Conservation (phyloP, 1,140 invertebrate species). For the Drosophila persimilis region DNA sequence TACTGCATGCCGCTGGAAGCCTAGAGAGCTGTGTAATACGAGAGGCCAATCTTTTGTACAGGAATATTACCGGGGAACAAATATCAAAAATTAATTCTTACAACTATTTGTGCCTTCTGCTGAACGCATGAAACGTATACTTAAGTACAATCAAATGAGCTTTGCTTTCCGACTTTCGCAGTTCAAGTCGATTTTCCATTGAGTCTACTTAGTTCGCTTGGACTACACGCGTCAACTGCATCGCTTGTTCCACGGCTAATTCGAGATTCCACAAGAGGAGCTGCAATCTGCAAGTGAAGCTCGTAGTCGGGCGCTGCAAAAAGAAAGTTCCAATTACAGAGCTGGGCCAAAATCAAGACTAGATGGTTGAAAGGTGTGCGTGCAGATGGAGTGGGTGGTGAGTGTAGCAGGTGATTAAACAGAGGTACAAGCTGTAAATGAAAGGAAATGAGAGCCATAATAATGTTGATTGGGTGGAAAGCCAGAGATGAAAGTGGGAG, state of each 20-base stretch:
- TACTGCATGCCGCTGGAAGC: not conserved
- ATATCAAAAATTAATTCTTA: not conserved
- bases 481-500: not conserved
- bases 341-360: not conserved
- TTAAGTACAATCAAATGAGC: slow-evolving; percentile 25
- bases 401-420: slow-evolving; percentile 26
- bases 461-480: not conserved
- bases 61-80: not conserved
- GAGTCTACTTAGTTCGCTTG: slow-evolving; percentile 59
- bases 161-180: not conserved
- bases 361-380: not conserved
- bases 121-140: not conserved
- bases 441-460: slow-evolving; percentile 18
- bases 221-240: slow-evolving; percentile 9
- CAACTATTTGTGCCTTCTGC: slow-evolving; percentile 4
- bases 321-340: not conserved
- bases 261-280: slow-evolving; percentile 59
- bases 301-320: slow-evolving; percentile 65
- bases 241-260: slow-evolving; percentile 20
- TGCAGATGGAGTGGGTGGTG: slow-evolving; percentile 3
- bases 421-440: slow-evolving; percentile 30
- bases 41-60: not conserved
- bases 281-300: slow-evolving; percentile 62
- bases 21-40: slow-evolving; percentile 13
- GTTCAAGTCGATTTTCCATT: slow-evolving; percentile 37